phyloP scores from a whole-genome alignment of 1,140 invertebrate genomes.

The Neodiprion virginianus region DNA sequence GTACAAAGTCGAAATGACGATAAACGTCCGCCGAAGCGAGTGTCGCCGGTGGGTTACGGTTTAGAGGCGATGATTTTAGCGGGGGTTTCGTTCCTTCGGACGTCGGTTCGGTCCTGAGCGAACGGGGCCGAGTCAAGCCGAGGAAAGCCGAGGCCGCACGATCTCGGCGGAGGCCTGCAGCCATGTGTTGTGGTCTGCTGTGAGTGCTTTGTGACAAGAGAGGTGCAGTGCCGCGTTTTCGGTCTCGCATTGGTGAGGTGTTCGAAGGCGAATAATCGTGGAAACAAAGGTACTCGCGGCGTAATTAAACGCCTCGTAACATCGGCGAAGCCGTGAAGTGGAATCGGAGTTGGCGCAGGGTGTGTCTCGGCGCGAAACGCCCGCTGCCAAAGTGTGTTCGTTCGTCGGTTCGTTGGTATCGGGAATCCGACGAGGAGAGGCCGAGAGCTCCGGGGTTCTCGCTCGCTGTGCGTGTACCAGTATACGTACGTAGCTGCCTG shows the following conservation, averaged over 20 bases:
- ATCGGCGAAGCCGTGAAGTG: background rate
- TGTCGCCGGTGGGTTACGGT: too few species aligned
- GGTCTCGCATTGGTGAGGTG: background rate
- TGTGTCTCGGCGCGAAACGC: slow-evolving; percentile 6
- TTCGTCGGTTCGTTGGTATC: background rate
- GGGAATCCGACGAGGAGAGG: slow-evolving; percentile 3
- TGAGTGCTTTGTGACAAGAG: slow-evolving; percentile 60
- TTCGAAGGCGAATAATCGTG: background rate
- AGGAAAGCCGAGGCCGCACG: slow-evolving; percentile 37
- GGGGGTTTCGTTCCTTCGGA: slow-evolving; percentile 14
- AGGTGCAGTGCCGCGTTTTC: slow-evolving; percentile 52
- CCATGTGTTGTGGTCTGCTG: slow-evolving; percentile 57
- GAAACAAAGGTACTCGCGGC: background rate
- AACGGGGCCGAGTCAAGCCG: slow-evolving; percentile 34
- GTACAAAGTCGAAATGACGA: too few species aligned
- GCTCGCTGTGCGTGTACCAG: background rate
- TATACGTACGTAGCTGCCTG: too few species aligned
- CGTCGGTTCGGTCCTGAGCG: slow-evolving; percentile 38
- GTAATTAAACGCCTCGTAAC: background rate
- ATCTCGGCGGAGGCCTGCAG: slow-evolving; percentile 47
- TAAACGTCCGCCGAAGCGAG: too few species aligned
- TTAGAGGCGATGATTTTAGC: background rate
- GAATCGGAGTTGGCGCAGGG: background rate
- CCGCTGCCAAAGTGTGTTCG: background rate
- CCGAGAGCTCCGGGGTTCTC: background rate